Evolutionary conservation across 2,113 vertebrate genomes (phyloP).

Genomic region (Nettapus auritus): DNA sequence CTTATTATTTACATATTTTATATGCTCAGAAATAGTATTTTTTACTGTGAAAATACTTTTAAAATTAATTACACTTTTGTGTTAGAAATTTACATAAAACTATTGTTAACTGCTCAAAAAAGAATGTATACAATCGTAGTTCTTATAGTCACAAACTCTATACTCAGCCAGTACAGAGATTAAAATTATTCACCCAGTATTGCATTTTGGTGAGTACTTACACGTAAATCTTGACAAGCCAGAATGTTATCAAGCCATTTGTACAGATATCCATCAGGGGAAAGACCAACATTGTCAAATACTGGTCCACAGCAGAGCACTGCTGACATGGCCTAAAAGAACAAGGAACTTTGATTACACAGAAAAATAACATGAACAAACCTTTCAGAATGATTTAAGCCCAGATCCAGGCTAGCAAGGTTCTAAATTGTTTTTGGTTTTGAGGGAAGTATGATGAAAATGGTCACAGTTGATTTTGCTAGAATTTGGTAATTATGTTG

Average conservation of each 20-base stretch:
- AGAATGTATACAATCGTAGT: not conserved
- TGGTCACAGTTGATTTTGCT: not conserved
- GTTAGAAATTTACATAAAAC: not conserved
- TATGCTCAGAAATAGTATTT: not conserved
- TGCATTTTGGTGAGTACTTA: slow-evolving; percentile 70
- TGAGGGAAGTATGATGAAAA: not conserved
- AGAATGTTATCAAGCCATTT: slow-evolving; percentile 99
- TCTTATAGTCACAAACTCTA: not conserved
- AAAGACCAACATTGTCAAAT: slow-evolving; percentile 97
- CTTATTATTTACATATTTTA: not conserved
- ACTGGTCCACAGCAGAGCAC: slow-evolving; percentile 97
- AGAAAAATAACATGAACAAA: not conserved
- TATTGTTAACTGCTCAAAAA: not conserved
- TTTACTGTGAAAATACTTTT: not conserved
- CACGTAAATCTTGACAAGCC: slow-evolving; percentile 94
- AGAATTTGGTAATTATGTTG: not conserved
- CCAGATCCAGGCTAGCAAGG: not conserved
- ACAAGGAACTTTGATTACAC: not conserved
- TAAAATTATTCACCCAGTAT: not conserved
- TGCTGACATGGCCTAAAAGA: slow-evolving; percentile 93
- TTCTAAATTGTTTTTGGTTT: not conserved
- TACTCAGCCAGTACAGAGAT: not conserved
- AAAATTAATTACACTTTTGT: not conserved
- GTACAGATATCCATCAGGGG: slow-evolving; percentile 96
- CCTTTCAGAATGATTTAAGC: not conserved